Conservation (phyloP, 2,113 vertebrate genomes). For the Copsychus sechellarum region DNA sequence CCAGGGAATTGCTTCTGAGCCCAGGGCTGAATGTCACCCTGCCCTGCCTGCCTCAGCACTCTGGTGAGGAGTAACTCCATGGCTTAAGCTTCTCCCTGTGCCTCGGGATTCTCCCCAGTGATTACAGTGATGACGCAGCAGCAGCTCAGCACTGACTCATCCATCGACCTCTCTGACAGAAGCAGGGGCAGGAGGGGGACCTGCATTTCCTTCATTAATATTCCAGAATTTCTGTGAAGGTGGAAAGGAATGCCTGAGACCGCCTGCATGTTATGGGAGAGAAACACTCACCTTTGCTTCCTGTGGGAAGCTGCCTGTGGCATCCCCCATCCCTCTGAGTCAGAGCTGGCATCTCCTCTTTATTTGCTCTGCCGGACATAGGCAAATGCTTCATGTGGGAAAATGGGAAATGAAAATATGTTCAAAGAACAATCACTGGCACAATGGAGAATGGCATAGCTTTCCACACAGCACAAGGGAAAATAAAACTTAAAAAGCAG, state of each 20-base stretch:
- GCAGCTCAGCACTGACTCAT: conserved; percentile 54
- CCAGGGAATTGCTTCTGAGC: background rate
- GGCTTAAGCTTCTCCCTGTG: background rate
- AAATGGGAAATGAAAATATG: background rate
- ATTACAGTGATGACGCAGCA: background rate
- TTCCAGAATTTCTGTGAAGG: background rate
- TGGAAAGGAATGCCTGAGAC: background rate
- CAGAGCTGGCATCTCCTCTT: background rate
- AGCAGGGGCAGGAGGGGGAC: background rate
- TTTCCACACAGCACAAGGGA: background rate
- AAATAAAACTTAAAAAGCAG: background rate
- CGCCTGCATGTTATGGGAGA: fast-evolving
- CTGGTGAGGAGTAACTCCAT: background rate
- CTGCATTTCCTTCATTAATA: background rate
- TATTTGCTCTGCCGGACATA: background rate
- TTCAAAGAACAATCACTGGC: background rate
- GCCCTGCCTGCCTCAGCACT: background rate
- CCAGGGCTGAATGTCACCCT: background rate
- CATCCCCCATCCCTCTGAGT: conserved; percentile 2
- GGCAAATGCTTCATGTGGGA: background rate
- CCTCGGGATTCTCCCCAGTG: background rate
- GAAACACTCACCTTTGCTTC: background rate
- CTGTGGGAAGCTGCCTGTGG: background rate
- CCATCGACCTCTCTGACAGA: background rate
- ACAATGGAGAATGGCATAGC: fast-evolving